These are phyloP conservation scores for Acanthurus lineatus DNA, from an alignment of 2,797 vertebrate species.

Conservation along the genomic window DNA sequence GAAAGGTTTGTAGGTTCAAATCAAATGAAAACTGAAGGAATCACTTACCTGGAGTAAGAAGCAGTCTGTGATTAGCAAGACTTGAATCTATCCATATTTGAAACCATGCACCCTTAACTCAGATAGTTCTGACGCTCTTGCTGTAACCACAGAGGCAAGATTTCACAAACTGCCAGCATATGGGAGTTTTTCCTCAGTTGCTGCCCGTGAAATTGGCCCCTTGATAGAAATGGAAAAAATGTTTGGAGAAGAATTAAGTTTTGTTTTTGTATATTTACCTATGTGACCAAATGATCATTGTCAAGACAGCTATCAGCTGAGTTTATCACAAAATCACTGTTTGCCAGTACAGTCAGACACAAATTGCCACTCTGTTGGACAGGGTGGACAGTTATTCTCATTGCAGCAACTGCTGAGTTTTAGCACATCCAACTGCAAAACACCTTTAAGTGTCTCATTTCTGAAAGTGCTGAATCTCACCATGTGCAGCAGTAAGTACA, in stretches of 20 bases:
- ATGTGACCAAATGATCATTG: conserved; percentile 66
- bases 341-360: conserved; percentile 66
- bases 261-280: conserved; percentile 68
- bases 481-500: conserved; percentile 56
- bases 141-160: neutral
- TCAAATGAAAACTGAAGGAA: neutral
- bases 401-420: conserved; percentile 59
- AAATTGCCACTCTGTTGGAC: conserved; percentile 74
- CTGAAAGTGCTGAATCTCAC: conserved; percentile 80
- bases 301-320: conserved; percentile 57
- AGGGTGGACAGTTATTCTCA: conserved; percentile 58
- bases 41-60: neutral
- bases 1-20: neutral
- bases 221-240: conserved; percentile 46
- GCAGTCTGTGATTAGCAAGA: neutral
- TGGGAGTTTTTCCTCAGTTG: neutral
- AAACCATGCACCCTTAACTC: neutral
- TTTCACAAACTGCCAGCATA: conserved; percentile 32
- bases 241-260: conserved; percentile 43
- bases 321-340: conserved; percentile 76
- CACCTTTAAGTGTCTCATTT: conserved; percentile 63
- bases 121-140: neutral
- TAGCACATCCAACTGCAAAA: conserved; percentile 57
- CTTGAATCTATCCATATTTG: neutral
- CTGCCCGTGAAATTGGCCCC: conserved; percentile 50